Base-by-base conservation (phyloP, 2,113 vertebrate species). In the Dermatemys mawii region DNA sequence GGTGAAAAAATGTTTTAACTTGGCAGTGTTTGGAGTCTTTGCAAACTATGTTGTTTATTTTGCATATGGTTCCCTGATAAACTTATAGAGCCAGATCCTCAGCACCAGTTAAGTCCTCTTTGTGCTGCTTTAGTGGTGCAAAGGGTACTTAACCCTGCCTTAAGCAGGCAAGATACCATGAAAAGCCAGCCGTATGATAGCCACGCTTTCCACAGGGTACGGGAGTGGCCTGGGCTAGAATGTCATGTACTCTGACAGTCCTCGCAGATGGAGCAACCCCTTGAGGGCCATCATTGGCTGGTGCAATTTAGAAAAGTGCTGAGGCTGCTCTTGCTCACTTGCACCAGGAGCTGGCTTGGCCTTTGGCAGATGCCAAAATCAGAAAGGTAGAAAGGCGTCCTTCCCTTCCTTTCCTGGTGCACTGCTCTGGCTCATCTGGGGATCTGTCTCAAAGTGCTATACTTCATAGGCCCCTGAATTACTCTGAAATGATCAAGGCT, bases 381-480 rank as follows among this genome's bases (percentile, higher is more conserved):
- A 78, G 75, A 19, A 81, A 53, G 49, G 60, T 22, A 35, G 70
- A 44, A 44, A 75, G 38, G 32, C 17, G 60, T 19, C 32, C 6
- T 19, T n/a, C 60, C 60, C 35, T 16, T 19, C 60, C 16, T n/a
- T 1, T 54, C 38, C 21, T 41, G 35, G 81, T 53, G 53, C 82
- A 60, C 9, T 73, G 19, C 38, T 35, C 27, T 27, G 78, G 63
- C 75, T 46, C 60, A 29, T 10, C 5, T 0, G 1, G 19, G 38
- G 35, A 67, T 67, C 14, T 67, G n/a, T 32, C 60, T n/a, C 32
- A n/a, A 67, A 67, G 35, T 67, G 38, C 24, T 79, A 83, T 41
- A 19, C 11, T 4, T 11, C 0, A 0, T 35, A 35, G 21, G 2
- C 3, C 5, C 46, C 32, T 3, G 16, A 67, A 87, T 0, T 1